Percentiles rank a stretch among this genome's conserved stretches.
These are phyloP conservation scores for Saccostrea cuccullata DNA, from an alignment of 1,140 invertebrate species.

Conservation along the genomic window DNA sequence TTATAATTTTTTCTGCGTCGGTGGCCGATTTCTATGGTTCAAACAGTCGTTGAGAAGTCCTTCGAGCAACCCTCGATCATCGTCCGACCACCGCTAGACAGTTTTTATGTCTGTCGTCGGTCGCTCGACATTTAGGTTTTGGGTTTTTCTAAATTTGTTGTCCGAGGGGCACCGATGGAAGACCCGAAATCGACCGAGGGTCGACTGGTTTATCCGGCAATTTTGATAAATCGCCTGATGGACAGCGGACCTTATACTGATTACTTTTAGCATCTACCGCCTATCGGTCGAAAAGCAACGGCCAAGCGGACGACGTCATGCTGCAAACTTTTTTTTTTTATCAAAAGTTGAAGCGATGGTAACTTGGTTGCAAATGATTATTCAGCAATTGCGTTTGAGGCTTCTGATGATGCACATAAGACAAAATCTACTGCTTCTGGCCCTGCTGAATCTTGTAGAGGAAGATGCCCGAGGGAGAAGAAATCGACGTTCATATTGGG, in stretches of 20 bases:
- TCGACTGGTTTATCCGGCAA: constrained; percentile 1
- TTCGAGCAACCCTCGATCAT: neutral
- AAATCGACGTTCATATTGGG: no score
- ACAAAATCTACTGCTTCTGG: no score
- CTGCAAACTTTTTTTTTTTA: neutral
- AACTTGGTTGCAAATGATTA: neutral
- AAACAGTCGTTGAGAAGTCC: neutral
- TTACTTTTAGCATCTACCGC: constrained; percentile 2
- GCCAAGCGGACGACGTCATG: neutral
- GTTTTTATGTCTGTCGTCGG: neutral
- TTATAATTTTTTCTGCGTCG: no score
- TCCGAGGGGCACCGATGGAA: neutral
- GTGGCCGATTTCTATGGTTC: neutral
- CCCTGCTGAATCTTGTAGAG: no score
- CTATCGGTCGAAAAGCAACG: neutral
- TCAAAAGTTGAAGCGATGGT: neutral
- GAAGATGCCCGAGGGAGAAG: no score
- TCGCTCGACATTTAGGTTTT: neutral
- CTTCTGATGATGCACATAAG: no score
- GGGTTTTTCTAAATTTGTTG: neutral
- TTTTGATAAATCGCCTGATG: neutral
- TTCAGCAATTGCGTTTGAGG: neutral
- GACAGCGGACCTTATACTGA: neutral
- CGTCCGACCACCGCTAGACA: neutral
- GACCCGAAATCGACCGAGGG: neutral